phyloP scores from a whole-genome alignment of 2,113 vertebrate species.

The Salvelinus fontinalis region DNA sequence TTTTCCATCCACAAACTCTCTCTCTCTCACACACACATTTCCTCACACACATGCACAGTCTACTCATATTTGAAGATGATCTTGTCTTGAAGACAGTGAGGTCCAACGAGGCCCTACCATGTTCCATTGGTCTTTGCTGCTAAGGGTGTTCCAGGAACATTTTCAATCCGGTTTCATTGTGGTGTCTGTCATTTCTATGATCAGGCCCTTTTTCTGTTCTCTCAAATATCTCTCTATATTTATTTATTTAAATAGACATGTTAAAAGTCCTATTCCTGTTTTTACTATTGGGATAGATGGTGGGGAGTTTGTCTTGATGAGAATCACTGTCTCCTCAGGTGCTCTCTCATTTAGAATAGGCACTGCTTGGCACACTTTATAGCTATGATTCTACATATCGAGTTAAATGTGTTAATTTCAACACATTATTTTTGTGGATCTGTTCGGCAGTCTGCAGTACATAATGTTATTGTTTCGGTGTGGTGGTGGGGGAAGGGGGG shows the following conservation, averaged over 20 bases:
- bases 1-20: slow-evolving; percentile 25
- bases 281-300: neutral
- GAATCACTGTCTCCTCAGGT: too few relatives aligned
- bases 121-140: neutral
- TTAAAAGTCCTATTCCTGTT: neutral
- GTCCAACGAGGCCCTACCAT: neutral
- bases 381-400: too few relatives aligned
- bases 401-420: neutral
- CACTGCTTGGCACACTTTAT: neutral
- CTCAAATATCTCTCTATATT: too few relatives aligned
- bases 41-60: neutral
- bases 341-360: neutral
- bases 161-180: neutral
- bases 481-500: neutral
- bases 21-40: slow-evolving; percentile 9
- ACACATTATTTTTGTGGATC: neutral
- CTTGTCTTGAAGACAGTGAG: neutral
- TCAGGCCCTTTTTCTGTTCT: neutral
- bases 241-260: neutral
- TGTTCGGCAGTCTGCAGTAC: neutral
- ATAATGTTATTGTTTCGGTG: neutral
- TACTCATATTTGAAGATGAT: slow-evolving; percentile 4
- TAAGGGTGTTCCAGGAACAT: neutral
- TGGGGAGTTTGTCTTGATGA: neutral
- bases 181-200: neutral